Evolutionary conservation across 2,888 invertebrate genomes (phyloP), one percentile per base, ranked within the genome.

Genomic region (Catocala sponsa): DNA sequence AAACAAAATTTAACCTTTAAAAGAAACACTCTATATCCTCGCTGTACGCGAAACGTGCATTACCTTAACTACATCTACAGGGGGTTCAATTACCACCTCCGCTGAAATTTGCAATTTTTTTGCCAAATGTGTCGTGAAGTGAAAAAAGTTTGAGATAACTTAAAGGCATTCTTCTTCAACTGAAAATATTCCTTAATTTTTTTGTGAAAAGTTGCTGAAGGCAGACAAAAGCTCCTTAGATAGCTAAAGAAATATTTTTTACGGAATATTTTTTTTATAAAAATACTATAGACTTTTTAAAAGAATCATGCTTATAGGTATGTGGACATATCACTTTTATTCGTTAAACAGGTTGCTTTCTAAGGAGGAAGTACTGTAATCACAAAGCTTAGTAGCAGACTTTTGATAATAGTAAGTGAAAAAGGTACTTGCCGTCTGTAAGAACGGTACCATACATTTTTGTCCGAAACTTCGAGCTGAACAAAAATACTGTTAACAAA

Each of bases 61-160:
- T 66, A 78, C 66, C 44, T 70, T 70, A 70, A 72, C 74, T 74
- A 76, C 70, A 69, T 66, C 68, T 62, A 54, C 62, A 59, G 65
- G 59, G 33, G 55, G 64, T 71, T 74, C 78, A 74, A 76, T 79
- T 74, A 72, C 67, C 68, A 38, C 66, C 70, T 62, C 60, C 65
- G 52, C 57, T 57, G 55, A 76, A 80, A 79, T 79, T 78, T 78
- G 75, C 68, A 72, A 76, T 79, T 79, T 74, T 71, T 70, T 68
- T 68, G 67, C 74, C 67, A 72, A 79, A 78, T 80, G 80, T 79
- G 66, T 67, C 72, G 67, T 66, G 69, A 74, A 76, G 72, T 67
- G 72, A 72, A 74, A 76, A 76, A 73, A 67, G 64, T 70, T 76
- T 65, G 62, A 63, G 44, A 42, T 77, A 69, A 72, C 55, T 63